phyloP scores from a whole-genome alignment of 2,888 invertebrate species.

The Caenorhabditis doughertyi region DNA sequence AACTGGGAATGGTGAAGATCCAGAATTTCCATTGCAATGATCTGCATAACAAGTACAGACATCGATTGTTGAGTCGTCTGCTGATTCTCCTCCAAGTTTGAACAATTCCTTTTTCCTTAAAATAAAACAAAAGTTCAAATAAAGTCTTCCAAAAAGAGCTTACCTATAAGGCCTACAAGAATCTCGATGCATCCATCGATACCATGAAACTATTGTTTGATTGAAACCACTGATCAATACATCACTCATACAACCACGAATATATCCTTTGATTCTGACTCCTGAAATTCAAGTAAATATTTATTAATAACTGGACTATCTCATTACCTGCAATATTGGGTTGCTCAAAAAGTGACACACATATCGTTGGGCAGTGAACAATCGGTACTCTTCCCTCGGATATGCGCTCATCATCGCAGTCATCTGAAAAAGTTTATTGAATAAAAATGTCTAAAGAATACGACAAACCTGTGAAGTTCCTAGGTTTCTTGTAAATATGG shows the following conservation, averaged over 20 bases:
- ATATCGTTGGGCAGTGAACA: constrained; percentile 80
- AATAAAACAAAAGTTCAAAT: no score
- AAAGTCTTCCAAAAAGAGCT: not conserved
- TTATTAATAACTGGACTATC: not conserved
- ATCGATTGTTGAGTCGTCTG: constrained; percentile 77
- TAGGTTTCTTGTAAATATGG: constrained; percentile 77
- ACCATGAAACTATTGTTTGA: constrained; percentile 80
- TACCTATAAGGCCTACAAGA: constrained; percentile 78
- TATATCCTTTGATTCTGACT: constrained; percentile 78
- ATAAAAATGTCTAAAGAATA: not conserved
- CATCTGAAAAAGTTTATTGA: constrained; percentile 57
- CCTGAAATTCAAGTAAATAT: constrained; percentile 65
- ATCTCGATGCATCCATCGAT: constrained; percentile 81
- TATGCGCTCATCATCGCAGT: constrained; percentile 68
- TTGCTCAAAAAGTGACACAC: constrained; percentile 79
- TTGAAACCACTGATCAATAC: constrained; percentile 81
- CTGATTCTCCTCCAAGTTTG: constrained; percentile 74
- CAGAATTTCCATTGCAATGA: constrained; percentile 83
- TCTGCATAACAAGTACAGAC: constrained; percentile 82
- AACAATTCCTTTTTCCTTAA: constrained; percentile 80
- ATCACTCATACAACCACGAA: constrained; percentile 81
- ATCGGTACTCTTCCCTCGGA: constrained; percentile 69
- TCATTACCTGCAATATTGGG: constrained; percentile 78
- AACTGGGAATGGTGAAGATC: constrained; percentile 19
- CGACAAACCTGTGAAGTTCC: constrained; percentile 80